Evolutionary conservation across 2,888 invertebrate species (phyloP).

Genomic region (Schrankia costaestrigalis): DNA sequence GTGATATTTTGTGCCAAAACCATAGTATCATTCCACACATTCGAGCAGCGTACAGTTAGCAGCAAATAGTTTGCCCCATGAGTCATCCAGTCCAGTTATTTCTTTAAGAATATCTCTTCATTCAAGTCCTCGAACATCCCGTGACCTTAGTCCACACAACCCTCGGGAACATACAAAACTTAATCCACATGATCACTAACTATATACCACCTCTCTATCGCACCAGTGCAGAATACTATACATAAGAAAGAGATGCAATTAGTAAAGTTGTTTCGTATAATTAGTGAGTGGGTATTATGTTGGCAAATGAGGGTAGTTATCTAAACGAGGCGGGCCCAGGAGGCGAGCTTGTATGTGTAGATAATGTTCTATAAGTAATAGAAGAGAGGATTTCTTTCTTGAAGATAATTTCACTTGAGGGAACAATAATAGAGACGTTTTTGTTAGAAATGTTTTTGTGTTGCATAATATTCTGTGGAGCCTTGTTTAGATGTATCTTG

Average conservation of each 20-base stretch:
- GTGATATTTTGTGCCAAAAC: too few relatives aligned
- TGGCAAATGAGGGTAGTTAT: slow-evolving; percentile 8
- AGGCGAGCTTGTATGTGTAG: slow-evolving; percentile 6
- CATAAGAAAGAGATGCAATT: slow-evolving; percentile 5
- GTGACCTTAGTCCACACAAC: slow-evolving; percentile 2
- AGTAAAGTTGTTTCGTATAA: slow-evolving; percentile 5
- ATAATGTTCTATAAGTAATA: slow-evolving; percentile 5
- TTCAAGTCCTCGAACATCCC: slow-evolving; percentile 1
- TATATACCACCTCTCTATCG: slow-evolving; percentile 1
- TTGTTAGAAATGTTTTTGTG: too few relatives aligned
- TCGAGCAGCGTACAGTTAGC: too few relatives aligned
- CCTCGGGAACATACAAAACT: slow-evolving; percentile 8
- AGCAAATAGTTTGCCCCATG: too few relatives aligned
- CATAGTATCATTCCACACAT: too few relatives aligned
- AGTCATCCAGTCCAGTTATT: too few relatives aligned
- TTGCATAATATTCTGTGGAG: too few relatives aligned
- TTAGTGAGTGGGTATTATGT: slow-evolving; percentile 10
- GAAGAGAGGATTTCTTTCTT: not conserved
- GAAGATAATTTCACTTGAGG: not conserved
- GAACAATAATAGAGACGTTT: too few relatives aligned
- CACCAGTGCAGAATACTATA: not conserved
- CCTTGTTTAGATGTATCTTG: too few relatives aligned
- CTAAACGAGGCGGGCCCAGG: slow-evolving; percentile 2
- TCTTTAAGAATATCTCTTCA: too few relatives aligned
- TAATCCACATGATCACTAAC: slow-evolving; percentile 8